phyloP scores from a whole-genome alignment of 2,888 invertebrate genomes.

The Drosophila setosimentum region DNA sequence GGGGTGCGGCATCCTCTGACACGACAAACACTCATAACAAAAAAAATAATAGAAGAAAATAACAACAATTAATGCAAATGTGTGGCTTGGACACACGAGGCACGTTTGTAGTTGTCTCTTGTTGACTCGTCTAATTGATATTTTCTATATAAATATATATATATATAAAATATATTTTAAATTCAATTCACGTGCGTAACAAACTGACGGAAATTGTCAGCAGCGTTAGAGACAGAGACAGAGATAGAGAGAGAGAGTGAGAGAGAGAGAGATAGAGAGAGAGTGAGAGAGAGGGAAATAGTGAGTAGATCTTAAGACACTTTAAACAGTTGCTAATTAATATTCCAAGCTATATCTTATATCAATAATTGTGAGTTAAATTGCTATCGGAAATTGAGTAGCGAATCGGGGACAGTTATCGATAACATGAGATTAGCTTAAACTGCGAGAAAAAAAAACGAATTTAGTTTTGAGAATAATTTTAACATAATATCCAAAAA shows the following conservation, averaged over 20 bases:
- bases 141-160: not conserved
- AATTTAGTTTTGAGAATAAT: too few species aligned
- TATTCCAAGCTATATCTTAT: too few species aligned
- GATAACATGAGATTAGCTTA: too few species aligned
- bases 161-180: slow-evolving; percentile 2
- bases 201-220: slow-evolving; percentile 26
- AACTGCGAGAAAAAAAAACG: too few species aligned
- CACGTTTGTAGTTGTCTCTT: slow-evolving; percentile 43
- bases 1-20: slow-evolving; percentile 40
- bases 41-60: not conserved
- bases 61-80: slow-evolving; percentile 4
- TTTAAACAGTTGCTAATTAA: too few species aligned
- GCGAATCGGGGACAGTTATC: too few species aligned
- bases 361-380: too few species aligned
- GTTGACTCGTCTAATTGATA: slow-evolving; percentile 37
- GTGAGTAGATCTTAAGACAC: too few species aligned
- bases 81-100: slow-evolving; percentile 9
- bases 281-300: too few species aligned
- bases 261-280: too few species aligned
- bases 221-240: not conserved
- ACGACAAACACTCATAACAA: slow-evolving; percentile 3
- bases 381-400: too few species aligned
- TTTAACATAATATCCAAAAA: too few species aligned
- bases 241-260: not conserved
- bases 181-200: slow-evolving; percentile 40